These are phyloP conservation scores for Hippasteria phrygiana DNA, from an alignment of 53 echinoderm and acorn worm genomes.

Conservation along the genomic window DNA sequence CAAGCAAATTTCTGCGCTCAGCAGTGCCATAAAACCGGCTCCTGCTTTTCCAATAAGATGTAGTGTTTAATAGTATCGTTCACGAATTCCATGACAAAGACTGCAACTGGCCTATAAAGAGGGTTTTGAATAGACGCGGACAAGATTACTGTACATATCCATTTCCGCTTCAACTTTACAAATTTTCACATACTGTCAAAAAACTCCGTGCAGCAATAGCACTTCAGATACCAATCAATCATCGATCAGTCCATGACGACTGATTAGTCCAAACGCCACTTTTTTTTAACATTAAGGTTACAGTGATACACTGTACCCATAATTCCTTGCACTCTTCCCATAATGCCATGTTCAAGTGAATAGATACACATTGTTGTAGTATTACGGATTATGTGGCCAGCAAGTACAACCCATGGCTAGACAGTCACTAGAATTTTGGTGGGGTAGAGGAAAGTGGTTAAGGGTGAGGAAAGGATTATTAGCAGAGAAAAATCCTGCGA, in stretches of 20 bases:
- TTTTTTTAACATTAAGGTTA: not conserved
- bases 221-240: slow-evolving; percentile 23
- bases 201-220: not conserved
- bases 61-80: not conserved
- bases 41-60: not conserved
- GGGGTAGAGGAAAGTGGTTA: not conserved
- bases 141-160: not conserved
- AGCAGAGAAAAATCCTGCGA: no score
- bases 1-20: no score
- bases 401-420: not conserved
- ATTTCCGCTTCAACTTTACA: slow-evolving; percentile 18
- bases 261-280: not conserved
- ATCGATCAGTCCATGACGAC: not conserved
- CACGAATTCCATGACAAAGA: not conserved
- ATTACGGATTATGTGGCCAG: no score
- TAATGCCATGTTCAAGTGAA: slow-evolving; percentile 58
- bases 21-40: no score
- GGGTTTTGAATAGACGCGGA: not conserved
- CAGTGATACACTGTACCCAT: slow-evolving; percentile 66
- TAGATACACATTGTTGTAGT: not conserved
- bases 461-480: not conserved
- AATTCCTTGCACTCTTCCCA: slow-evolving; percentile 65
- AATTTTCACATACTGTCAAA: slow-evolving; percentile 6
- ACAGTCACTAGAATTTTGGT: not conserved
- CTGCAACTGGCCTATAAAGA: not conserved